Evolutionary conservation across 2,888 invertebrate species (phyloP).

Genomic region (Gymnoscelis rufifasciata): DNA sequence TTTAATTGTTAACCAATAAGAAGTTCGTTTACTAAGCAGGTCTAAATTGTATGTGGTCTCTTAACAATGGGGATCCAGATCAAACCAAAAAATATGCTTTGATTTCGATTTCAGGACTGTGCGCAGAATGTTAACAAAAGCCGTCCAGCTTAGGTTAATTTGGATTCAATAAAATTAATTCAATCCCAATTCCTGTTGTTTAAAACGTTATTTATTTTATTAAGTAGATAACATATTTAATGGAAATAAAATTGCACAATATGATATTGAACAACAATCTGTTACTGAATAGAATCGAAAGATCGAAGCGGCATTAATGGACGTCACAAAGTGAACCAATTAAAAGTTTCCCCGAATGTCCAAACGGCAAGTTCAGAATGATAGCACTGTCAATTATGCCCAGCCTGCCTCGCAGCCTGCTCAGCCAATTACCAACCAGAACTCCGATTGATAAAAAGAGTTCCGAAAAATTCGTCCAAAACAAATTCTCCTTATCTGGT

Average conservation of each 20-base stretch:
- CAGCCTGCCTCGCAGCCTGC: constrained; percentile 54
- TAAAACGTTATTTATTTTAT: too few species aligned
- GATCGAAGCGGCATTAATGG: constrained; percentile 72
- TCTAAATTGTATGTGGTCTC: constrained; percentile 29
- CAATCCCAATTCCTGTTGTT: constrained; percentile 8
- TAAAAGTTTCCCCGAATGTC: constrained; percentile 77
- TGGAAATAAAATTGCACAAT: not conserved
- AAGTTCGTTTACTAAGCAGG: constrained; percentile 53
- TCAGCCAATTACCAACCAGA: constrained; percentile 67
- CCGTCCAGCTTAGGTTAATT: constrained; percentile 18
- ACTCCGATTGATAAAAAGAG: constrained; percentile 72
- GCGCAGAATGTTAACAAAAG: constrained; percentile 28
- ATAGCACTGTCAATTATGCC: constrained; percentile 74
- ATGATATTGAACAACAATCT: too few species aligned
- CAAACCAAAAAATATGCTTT: constrained; percentile 30
- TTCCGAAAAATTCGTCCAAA: constrained; percentile 66
- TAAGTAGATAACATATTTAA: too few species aligned
- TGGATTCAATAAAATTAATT: constrained; percentile 21
- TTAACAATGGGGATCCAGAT: constrained; percentile 55
- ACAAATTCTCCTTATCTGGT: constrained; percentile 69
- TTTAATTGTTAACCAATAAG: constrained; percentile 73
- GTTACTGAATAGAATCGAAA: too few species aligned
- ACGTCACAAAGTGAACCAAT: constrained; percentile 75
- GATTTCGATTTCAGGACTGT: constrained; percentile 16
- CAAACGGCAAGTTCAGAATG: constrained; percentile 70